These are phyloP conservation scores for Ricordea florida DNA, from an alignment of 92 coral and sea anemone genomes.

Conservation along the genomic window DNA sequence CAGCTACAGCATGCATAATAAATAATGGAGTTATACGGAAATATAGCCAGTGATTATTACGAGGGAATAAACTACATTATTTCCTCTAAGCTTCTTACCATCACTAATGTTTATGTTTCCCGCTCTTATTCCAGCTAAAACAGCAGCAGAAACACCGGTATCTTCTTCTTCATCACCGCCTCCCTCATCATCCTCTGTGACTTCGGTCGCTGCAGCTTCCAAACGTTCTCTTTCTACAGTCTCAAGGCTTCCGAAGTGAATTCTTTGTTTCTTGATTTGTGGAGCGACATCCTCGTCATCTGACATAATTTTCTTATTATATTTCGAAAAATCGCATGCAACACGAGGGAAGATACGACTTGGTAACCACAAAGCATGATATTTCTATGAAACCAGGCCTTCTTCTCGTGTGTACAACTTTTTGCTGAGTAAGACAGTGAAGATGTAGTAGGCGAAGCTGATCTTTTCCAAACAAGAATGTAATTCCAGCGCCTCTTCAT, in stretches of 20 bases:
- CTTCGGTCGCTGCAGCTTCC: constrained; percentile 52
- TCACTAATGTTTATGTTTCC: constrained; percentile 94
- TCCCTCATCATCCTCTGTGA: background rate
- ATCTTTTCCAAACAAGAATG: too few species aligned
- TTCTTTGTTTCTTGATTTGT: constrained; percentile 75
- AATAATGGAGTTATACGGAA: too few species aligned
- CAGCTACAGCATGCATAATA: too few species aligned
- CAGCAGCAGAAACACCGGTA: constrained; percentile 64
- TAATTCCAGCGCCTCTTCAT: too few species aligned
- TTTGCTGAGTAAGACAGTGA: constrained; percentile 29
- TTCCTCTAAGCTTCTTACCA: constrained; percentile 66
- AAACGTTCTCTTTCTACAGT: constrained; percentile 84
- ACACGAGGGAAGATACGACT: background rate
- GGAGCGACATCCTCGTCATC: constrained; percentile 94
- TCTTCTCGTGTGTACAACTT: background rate
- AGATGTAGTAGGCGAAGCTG: too few species aligned
- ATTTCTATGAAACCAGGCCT: constrained; percentile 7
- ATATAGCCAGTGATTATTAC: too few species aligned
- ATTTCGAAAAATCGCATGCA: too few species aligned
- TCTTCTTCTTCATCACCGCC: constrained; percentile 59
- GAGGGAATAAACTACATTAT: too few species aligned
- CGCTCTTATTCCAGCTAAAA: constrained; percentile 84
- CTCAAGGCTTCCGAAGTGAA: constrained; percentile 94
- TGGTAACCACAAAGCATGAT: constrained; percentile 1
- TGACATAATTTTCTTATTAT: constrained; percentile 68